phyloP scores from a whole-genome alignment of 35 echinoderm and acorn worm genomes.

The Anneissia japonica region DNA sequence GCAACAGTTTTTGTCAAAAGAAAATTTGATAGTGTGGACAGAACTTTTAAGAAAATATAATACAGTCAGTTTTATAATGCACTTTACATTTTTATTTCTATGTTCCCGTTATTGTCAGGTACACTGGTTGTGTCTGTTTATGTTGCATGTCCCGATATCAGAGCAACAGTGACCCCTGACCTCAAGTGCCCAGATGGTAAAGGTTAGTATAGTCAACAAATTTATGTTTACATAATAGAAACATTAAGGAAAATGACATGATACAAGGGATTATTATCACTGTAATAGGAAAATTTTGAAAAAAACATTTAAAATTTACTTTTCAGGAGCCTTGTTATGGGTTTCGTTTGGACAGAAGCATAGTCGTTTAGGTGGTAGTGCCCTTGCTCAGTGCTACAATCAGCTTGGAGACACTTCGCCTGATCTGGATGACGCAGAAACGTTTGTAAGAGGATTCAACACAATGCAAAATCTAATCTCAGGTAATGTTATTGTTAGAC shows the following conservation, averaged over 20 bases:
- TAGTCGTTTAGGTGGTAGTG: constrained; percentile 65
- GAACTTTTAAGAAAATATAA: no score
- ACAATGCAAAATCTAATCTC: constrained; percentile 63
- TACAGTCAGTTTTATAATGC: no score
- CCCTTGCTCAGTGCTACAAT: constrained; percentile 86
- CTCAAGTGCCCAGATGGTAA: constrained; percentile 76
- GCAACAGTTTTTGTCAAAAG: no score
- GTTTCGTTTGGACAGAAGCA: constrained; percentile 71
- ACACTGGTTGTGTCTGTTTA: constrained; percentile 87
- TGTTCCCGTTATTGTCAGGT: constrained; percentile 24
- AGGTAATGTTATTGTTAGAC: constrained; percentile 23
- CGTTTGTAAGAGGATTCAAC: constrained; percentile 74
- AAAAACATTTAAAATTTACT: not conserved
- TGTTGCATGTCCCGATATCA: constrained; percentile 90
- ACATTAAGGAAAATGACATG: no score
- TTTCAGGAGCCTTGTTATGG: constrained; percentile 57
- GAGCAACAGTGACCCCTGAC: constrained; percentile 83
- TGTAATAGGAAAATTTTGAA: no score
- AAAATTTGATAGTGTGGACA: no score
- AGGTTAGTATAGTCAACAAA: constrained; percentile 64
- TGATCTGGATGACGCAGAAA: constrained; percentile 54
- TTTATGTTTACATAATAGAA: not conserved
- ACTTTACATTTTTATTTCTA: no score
- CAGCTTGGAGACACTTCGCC: constrained; percentile 78
- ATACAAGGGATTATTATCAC: no score